phyloP scores from a whole-genome alignment of 2,113 vertebrate genomes.

The Scartelaos histophorus region DNA sequence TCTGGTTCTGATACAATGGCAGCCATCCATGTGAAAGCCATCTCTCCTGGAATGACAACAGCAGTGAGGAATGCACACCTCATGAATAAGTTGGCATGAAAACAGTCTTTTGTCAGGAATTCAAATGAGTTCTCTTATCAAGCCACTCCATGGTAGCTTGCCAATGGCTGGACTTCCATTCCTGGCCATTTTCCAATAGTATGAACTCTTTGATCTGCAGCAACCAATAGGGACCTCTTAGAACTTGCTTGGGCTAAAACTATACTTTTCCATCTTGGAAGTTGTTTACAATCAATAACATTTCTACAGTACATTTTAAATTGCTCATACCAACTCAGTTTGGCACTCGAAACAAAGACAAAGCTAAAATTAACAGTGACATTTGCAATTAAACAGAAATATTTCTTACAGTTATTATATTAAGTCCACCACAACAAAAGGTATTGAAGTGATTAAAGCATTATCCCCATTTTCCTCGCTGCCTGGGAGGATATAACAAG shows the following conservation, averaged over 20 bases:
- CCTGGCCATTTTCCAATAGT: slow-evolving; percentile 46
- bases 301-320: slow-evolving; percentile 46
- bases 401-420: not conserved
- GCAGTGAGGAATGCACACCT: slow-evolving; percentile 54
- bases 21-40: slow-evolving; percentile 40
- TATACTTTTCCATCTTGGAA: slow-evolving; percentile 47
- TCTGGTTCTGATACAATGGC: slow-evolving; percentile 58
- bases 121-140: slow-evolving; percentile 59
- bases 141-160: slow-evolving; percentile 42
- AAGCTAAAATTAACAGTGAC: slow-evolving; percentile 38
- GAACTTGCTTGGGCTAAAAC: slow-evolving; percentile 16
- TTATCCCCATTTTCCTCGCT: slow-evolving; percentile 37
- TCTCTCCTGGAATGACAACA: slow-evolving; percentile 55
- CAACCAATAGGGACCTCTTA: slow-evolving; percentile 33
- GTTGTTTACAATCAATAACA: slow-evolving; percentile 61
- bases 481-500: slow-evolving; percentile 54
- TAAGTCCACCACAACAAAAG: slow-evolving; percentile 12
- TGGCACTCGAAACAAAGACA: slow-evolving; percentile 49
- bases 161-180: slow-evolving; percentile 41
- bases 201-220: slow-evolving; percentile 53
- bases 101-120: slow-evolving; percentile 46
- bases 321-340: slow-evolving; percentile 53
- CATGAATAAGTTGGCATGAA: slow-evolving; percentile 48
- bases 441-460: slow-evolving; percentile 60
- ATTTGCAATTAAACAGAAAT: too few species aligned